Evolutionary conservation across 2,888 invertebrate species (phyloP).

Genomic region (Ligdia adustata): DNA sequence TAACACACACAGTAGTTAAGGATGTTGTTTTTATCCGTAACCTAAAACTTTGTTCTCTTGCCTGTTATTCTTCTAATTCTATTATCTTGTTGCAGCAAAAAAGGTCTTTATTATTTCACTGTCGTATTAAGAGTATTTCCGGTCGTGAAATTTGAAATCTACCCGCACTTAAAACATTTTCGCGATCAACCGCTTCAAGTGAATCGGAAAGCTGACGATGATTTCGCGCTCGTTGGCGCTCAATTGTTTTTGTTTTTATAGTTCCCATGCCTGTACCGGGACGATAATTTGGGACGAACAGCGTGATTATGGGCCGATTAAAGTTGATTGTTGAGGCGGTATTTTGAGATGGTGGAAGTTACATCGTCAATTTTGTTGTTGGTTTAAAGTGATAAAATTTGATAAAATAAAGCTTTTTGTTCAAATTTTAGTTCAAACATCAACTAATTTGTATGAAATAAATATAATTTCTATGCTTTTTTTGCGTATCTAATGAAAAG

Average conservation of each 20-base stretch:
- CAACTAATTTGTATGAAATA: not conserved
- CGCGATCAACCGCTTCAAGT: constrained; percentile 34
- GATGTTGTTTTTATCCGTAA: too few species aligned
- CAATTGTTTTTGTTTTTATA: constrained; percentile 31
- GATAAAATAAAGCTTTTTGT: too few species aligned
- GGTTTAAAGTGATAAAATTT: too few species aligned
- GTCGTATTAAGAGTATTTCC: too few species aligned
- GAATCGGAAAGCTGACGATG: constrained; percentile 35
- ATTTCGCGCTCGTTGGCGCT: constrained; percentile 23
- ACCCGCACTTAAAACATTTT: constrained; percentile 18
- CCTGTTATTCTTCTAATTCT: too few species aligned
- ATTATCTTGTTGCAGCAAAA: too few species aligned
- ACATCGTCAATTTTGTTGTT: not conserved
- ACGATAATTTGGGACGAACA: constrained; percentile 13
- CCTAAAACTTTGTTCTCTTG: too few species aligned
- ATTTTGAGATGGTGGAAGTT: constrained; percentile 1
- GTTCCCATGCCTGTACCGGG: constrained; percentile 16
- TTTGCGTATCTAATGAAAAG: not conserved
- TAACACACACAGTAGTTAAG: too few species aligned
- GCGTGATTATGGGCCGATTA: constrained; percentile 13
- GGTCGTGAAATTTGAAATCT: not conserved
- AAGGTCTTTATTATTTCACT: too few species aligned
- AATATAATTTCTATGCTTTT: not conserved
- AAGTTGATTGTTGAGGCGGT: constrained; percentile 10
- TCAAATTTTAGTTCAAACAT: too few species aligned